Conservation (phyloP, 2,888 invertebrate genomes). For the Miltochrista miniata region DNA sequence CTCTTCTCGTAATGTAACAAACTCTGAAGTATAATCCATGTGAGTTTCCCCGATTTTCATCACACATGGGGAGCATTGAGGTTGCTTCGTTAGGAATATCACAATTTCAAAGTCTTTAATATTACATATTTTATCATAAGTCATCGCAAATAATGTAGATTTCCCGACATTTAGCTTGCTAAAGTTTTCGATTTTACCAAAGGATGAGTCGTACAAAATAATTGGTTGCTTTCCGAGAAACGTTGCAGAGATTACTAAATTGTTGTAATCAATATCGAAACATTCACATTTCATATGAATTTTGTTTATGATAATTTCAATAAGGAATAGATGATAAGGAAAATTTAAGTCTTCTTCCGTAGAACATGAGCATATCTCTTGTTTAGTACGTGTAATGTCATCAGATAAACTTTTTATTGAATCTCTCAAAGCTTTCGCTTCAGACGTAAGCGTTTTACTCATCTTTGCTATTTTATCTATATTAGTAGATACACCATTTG, state of each 20-base stretch:
- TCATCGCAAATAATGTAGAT: conserved; percentile 76
- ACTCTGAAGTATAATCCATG: conserved; percentile 69
- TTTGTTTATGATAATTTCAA: conserved; percentile 75
- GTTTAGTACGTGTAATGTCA: conserved; percentile 64
- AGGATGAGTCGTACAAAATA: conserved; percentile 66
- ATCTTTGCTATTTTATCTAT: conserved; percentile 70
- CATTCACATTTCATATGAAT: conserved; percentile 80
- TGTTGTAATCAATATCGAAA: conserved; percentile 71
- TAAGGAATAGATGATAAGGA: conserved; percentile 73
- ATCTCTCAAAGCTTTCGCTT: conserved; percentile 68
- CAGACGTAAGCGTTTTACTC: conserved; percentile 68
- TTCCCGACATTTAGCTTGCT: conserved; percentile 70
- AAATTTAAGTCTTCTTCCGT: conserved; percentile 60
- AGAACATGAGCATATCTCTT: conserved; percentile 39
- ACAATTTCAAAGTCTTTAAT: conserved; percentile 65
- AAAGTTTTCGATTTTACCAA: conserved; percentile 66
- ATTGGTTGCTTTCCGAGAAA: conserved; percentile 73
- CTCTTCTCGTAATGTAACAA: conserved; percentile 60
- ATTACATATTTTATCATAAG: conserved; percentile 73
- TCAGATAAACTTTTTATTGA: conserved; percentile 67
- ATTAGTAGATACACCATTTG: conserved; percentile 50
- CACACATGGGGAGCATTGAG: conserved; percentile 69
- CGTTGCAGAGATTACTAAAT: conserved; percentile 67
- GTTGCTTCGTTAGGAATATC: conserved; percentile 67
- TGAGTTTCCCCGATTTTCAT: conserved; percentile 69